These are phyloP conservation scores for Pissodes strobi DNA, from an alignment of 1,140 invertebrate genomes.

Conservation along the genomic window DNA sequence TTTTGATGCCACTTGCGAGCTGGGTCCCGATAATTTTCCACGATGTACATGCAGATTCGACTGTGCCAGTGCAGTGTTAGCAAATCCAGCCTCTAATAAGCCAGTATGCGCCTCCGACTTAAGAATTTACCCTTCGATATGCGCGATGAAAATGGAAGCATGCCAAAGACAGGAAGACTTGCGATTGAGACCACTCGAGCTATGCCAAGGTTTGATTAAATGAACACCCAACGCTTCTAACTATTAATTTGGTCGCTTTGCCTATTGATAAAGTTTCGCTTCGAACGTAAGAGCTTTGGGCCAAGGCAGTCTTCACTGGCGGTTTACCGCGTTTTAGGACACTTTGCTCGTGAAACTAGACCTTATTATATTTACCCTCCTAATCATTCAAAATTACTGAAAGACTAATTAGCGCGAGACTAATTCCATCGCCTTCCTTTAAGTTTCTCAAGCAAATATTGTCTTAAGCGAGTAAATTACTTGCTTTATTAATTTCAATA, in stretches of 20 bases:
- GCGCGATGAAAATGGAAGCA: conserved; percentile 84
- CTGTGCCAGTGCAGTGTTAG: conserved; percentile 65
- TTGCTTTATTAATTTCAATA: no score
- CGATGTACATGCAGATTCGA: conserved; percentile 78
- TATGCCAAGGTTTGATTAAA: conserved; percentile 74
- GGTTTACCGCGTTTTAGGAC: conserved; percentile 28
- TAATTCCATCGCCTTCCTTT: no score
- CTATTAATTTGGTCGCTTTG: conserved; percentile 35
- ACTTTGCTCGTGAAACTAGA: conserved; percentile 19
- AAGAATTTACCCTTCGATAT: conserved; percentile 78
- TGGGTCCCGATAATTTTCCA: conserved; percentile 74
- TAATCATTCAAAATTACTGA: not conserved
- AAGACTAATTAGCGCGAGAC: not conserved
- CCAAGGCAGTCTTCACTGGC: conserved; percentile 19
- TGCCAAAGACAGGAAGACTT: conserved; percentile 84
- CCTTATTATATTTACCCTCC: conserved; percentile 11
- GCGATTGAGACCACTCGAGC: conserved; percentile 73
- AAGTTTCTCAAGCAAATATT: not conserved
- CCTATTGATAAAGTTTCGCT: conserved; percentile 24
- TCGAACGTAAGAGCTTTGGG: conserved; percentile 16
- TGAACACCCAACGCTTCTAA: conserved; percentile 36
- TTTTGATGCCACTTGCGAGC: conserved; percentile 80
- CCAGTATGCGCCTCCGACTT: conserved; percentile 85
- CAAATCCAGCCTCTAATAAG: conserved; percentile 62
- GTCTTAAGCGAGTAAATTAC: conserved; percentile 1